Conservation (phyloP, 2,888 invertebrate species). For the Yponomeuta malinellus region DNA sequence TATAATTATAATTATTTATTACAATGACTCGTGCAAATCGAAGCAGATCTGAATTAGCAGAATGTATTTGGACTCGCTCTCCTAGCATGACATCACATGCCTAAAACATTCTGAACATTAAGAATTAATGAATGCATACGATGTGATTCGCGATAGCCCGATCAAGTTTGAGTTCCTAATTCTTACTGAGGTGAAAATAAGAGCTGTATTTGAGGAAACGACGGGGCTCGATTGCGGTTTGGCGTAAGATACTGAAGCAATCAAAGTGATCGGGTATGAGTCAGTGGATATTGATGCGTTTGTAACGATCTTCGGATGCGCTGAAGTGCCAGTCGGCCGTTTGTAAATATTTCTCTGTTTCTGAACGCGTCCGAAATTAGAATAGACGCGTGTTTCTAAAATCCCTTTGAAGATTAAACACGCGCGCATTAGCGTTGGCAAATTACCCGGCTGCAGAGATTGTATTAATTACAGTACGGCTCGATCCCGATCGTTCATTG, state of each 20-base stretch:
- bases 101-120: slow-evolving; percentile 10
- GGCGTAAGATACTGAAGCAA: slow-evolving; percentile 35
- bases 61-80: not conserved
- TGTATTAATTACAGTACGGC: slow-evolving; percentile 71
- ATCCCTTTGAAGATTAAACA: slow-evolving; percentile 76
- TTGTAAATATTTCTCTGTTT: slow-evolving; percentile 77
- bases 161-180: not conserved
- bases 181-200: not conserved
- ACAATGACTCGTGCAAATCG: not conserved
- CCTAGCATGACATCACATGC: slow-evolving; percentile 4
- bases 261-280: slow-evolving; percentile 52
- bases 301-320: slow-evolving; percentile 73
- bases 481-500: slow-evolving; percentile 56
- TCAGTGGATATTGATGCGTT: slow-evolving; percentile 59
- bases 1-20: slow-evolving; percentile 1
- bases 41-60: not conserved
- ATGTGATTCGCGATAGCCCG: not conserved
- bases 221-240: not conserved
- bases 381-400: slow-evolving; percentile 75
- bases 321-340: slow-evolving; percentile 71
- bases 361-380: slow-evolving; percentile 72
- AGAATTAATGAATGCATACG: slow-evolving; percentile 16
- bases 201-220: not conserved
- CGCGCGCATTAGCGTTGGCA: slow-evolving; percentile 74
- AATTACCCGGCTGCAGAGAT: slow-evolving; percentile 76